Base-by-base conservation (phyloP, 2,888 invertebrate species). In the Lochmaea crataegi region DNA sequence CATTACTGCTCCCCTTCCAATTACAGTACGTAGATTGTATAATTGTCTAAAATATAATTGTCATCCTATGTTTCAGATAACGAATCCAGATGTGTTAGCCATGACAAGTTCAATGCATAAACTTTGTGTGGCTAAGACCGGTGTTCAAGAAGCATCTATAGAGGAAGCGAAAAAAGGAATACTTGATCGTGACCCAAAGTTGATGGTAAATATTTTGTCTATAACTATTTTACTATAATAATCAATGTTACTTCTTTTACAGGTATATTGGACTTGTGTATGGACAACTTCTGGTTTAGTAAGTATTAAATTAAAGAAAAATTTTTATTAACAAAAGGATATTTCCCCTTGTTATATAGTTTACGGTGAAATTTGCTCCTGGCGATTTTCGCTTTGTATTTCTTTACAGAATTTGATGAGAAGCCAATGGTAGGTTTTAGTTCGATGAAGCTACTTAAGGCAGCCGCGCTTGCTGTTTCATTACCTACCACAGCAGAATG, bases 221-320 rank as follows among this genome's bases (percentile, higher is more conserved):
- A n/a, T n/a, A n/a, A n/a, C n/a, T n/a, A 6, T 9, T 38, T 38
- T 38, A 7, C 32, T 38, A 7, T 38, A 38, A 38, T 38, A 6
- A 38, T 38, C n/a, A n/a, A n/a, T 61, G n/a, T 61, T 60, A 18
- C 3, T 38, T 32, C 14, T 58, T 68, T 79, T 80, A 48, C 56
- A 80, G 80, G 75, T 75, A 63, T 80, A 78, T 58, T 65, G 75
- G 56, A 75, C 77, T 58, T 80, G 80, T 65, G 56, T 78, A n/a
- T 64, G 77, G 61, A 18, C 65, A 5, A 73, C 77, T 65, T 65
- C 68, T 32, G 76, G 72, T 4, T 75, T 69, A 65, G 80, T 80
- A 74, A 80, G 78, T 78, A 26, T 12, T 16, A n/a, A 58, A 14
- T 68, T 16, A 58, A 5, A n/a, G 18, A 26, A 3, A 41, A 42